Evolutionary conservation across 2,888 invertebrate genomes (phyloP), one percentile per base, ranked within the genome.

Genomic region (Ormyrus labotus): DNA sequence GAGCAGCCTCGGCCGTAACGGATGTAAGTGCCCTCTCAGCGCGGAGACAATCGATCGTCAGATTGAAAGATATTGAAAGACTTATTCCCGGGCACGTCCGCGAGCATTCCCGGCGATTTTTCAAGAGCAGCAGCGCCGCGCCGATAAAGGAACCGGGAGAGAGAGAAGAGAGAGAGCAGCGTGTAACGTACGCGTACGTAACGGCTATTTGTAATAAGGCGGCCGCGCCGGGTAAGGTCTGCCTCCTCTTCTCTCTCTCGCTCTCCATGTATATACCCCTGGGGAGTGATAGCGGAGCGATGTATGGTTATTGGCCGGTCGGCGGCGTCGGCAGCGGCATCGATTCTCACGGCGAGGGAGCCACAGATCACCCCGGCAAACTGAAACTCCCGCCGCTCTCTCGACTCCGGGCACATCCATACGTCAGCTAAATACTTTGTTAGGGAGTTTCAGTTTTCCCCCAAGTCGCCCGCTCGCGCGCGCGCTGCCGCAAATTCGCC

Each of bases 251-350:
- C 76, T 11, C 45, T n/a, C 65, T 57, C 75, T 53, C 13, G 48
- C 60, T 61, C 61, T 64, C 58, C 57, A 48, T 67, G 51, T 83
- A 83, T 80, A 87, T 83, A 86, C 81, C 89, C 88, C 89, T 80
- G 83, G 89, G 89, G 89, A 89, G 89, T 89, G 88, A 89, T 89
- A 89, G 85, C 71, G 55, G 71, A 72, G 87, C 87, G 89, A 89
- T 89, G 89, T 89, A 89, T 89, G 89, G 90, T 90, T 90, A 90
- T 90, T 90, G 90, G 90, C 87, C 88, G 88, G 88, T 88, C 87
- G 89, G 87, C 86, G 87, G 88, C 86, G 19, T 88, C 88, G 87
- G 88, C 86, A 85, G 84, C 87, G 87, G 90, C 90, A 90, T 90
- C 91, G 90, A 90, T 90, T 91, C 90, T 89, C 89, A 88, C 88